Base-by-base conservation (phyloP, 2,888 invertebrate genomes). In the Micoletzkya japonica region DNA sequence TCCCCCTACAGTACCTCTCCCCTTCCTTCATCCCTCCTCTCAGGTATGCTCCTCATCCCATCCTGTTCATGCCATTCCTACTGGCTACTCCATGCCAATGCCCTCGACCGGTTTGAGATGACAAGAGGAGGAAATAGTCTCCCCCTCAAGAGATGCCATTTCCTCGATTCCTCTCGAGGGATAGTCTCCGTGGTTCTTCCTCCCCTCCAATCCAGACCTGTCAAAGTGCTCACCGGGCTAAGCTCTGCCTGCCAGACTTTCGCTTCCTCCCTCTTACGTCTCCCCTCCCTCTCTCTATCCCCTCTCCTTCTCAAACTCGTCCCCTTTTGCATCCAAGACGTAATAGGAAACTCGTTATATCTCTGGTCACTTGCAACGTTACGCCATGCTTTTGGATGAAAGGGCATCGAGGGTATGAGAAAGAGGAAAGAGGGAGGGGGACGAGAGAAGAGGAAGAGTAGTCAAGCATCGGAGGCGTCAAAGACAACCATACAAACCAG, bases 231-330 rank as follows among this genome's bases (percentile, higher is more conserved):
- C 52, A 10, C 26, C 52, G n/a, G 26, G 24, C 52, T 10, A 20
- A 4, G 1, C 17, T n/a, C 52, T n/a, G 14, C n/a, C 54, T 14
- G 4, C 58, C 56, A 32, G 26, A 56, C 37, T 52, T 34, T 36
- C 44, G 37, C n/a, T 61, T 50, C 54, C 67, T 36, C 37, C 60
- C 26, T 39, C 26, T 59, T 52, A 26, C 34, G 50, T n/a, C 36
- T 37, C 32, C 44, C 10, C 30, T n/a, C 28, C 57, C 34, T 30
- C 37, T 36, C 36, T 49, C 20, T 49, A 49, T 44, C 49, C 37
- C 37, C 34, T 54, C 39, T 63, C 26, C 59, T 54, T 50, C 72
- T 70, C 69, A 72, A 63, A 64, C 59, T 66, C 49, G 36, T 52
- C 52, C 20, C 44, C 24, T 49, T 56, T 58, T 58, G 54, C 54